A percentile compares a stretch with the other conserved stretches of the same genome.
Evolutionary conservation across 1,140 invertebrate species (phyloP).

Genomic region (Steinernema feltiae): DNA sequence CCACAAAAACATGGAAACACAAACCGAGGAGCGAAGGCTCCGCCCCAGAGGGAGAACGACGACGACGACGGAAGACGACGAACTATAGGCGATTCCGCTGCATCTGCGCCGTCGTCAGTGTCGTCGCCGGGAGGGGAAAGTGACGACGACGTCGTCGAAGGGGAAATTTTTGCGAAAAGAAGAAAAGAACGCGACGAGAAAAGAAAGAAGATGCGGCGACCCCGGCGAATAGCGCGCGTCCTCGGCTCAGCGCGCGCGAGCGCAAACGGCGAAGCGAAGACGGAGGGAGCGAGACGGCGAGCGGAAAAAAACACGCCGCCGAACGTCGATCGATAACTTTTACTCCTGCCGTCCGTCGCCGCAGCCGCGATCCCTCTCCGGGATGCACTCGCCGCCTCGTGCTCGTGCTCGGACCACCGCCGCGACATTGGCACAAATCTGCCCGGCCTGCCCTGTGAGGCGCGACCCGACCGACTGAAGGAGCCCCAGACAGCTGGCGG

Average conservation of each 20-base stretch:
- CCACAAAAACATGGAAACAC: not conserved
- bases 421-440: too few species aligned
- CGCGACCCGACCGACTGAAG: too few species aligned
- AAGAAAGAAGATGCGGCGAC: conserved; percentile 3
- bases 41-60: not conserved
- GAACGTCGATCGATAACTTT: not conserved
- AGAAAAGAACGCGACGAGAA: not conserved
- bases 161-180: not conserved
- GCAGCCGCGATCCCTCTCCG: not conserved
- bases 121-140: too few species aligned
- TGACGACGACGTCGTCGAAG: not conserved
- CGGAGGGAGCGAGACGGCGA: not conserved
- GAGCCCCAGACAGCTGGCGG: too few species aligned
- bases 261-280: not conserved
- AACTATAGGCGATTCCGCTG: not conserved
- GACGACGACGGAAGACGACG: too few species aligned
- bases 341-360: not conserved
- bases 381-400: too few species aligned
- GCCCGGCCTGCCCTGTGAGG: too few species aligned
- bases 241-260: not conserved
- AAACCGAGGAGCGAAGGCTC: not conserved
- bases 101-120: not conserved
- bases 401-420: too few species aligned
- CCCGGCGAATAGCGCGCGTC: not conserved
- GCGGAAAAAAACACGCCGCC: conserved; percentile 3